Evolutionary conservation across 2,888 invertebrate species (phyloP), one percentile per base, ranked within the genome.

Genomic region (Aporophyla lueneburgensis): DNA sequence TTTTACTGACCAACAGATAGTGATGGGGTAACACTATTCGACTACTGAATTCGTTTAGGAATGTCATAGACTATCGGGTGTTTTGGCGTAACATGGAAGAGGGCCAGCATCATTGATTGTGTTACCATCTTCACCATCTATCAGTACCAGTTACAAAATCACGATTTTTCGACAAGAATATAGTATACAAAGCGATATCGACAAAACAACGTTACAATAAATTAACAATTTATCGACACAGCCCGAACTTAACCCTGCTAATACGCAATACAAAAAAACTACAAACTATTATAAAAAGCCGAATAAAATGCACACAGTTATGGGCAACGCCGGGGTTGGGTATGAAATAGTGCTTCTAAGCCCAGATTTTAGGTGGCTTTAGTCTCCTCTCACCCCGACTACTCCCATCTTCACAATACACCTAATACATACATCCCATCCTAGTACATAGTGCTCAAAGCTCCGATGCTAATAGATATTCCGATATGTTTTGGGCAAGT

Each of bases 181-280:
- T 59, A 74, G 49, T 78, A 74, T 79, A 81, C 33, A 71, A 75
- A 80, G 85, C 82, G 67, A 54, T 80, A 85, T 76, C 59, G 74
- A 79, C 67, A 75, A 70, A 62, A 81, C 71, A 84, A 78, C 67
- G 61, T 74, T 81, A 88, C 61, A 78, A 82, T 81, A 80, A 87
- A 82, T 81, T 74, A 88, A 88, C 84, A 88, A 87, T 88, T 84
- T 84, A 86, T 77, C 71, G 78, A 88, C 89, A 90, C 90, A 89
- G 90, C 88, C 89, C 72, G 74, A 86, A 71, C 70, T 85, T 83
- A 77, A 83, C 80, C 86, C 84, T 86, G 82, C 83, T 76, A 73
- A 76, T 73, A 80, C 62, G 56, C 81, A 83, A 83, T 83, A 82
- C 62, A 83, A 87, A 81, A 53, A 85, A 83, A 74, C 79, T 80